phyloP scores from a whole-genome alignment of 1,140 invertebrate genomes.

The Drosophila pandora region DNA sequence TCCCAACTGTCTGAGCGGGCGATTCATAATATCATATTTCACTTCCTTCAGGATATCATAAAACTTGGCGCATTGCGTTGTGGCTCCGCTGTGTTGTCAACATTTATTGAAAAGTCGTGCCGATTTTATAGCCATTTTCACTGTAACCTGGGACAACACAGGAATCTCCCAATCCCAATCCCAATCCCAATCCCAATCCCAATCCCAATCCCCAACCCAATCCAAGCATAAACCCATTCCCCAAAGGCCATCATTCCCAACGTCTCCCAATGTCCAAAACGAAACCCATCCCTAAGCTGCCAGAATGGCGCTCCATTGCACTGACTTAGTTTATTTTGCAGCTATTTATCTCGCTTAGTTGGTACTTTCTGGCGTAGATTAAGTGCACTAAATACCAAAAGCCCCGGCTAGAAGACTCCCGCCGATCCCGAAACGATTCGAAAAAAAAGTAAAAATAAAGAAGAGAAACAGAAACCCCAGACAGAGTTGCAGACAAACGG shows the following conservation, averaged over 20 bases:
- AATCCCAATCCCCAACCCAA: slow-evolving; percentile 7
- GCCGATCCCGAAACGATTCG: slow-evolving; percentile 49
- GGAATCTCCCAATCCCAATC: slow-evolving; percentile 32
- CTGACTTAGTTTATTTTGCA: slow-evolving; percentile 79
- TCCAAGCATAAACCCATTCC: slow-evolving; percentile 17
- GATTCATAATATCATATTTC: slow-evolving; percentile 83
- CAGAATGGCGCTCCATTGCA: slow-evolving; percentile 59
- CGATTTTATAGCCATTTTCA: slow-evolving; percentile 83
- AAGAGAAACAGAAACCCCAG: slow-evolving; percentile 30
- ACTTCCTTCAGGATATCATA: slow-evolving; percentile 83
- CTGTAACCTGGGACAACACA: slow-evolving; percentile 48
- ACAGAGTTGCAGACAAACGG: slow-evolving; percentile 40
- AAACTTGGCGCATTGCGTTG: slow-evolving; percentile 71
- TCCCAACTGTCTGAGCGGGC: slow-evolving; percentile 75
- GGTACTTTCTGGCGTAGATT: slow-evolving; percentile 81
- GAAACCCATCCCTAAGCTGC: slow-evolving; percentile 7
- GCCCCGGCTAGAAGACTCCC: slow-evolving; percentile 64
- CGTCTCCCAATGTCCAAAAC: not conserved
- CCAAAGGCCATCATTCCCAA: slow-evolving; percentile 18
- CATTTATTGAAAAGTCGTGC: slow-evolving; percentile 84
- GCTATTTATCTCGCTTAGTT: slow-evolving; percentile 83
- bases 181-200: slow-evolving; percentile 7
- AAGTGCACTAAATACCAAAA: slow-evolving; percentile 78
- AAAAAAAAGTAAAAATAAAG: slow-evolving; percentile 9
- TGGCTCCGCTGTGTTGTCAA: slow-evolving; percentile 78